Conservation (phyloP, 92 coral and sea anemone genomes). For the Palythoa grandis region DNA sequence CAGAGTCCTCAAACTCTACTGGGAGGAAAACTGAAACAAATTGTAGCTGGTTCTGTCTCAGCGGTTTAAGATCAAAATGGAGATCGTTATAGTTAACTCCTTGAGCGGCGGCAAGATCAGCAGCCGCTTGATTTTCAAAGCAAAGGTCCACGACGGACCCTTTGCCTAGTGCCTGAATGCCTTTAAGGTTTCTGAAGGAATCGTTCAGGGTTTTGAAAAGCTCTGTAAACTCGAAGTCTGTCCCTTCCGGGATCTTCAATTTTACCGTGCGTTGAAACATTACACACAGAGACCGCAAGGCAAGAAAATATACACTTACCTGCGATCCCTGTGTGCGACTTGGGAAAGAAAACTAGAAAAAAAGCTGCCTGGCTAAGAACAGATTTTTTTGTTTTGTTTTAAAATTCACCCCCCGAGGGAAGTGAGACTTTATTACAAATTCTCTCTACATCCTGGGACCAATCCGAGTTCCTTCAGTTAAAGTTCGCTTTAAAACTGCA, state of each 20-base stretch:
- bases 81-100: background rate
- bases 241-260: background rate
- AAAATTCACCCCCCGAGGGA: no score
- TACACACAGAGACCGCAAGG: no score
- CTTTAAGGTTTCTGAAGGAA: background rate
- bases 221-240: background rate
- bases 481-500: no score
- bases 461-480: no score
- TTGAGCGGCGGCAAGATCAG: background rate
- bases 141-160: background rate
- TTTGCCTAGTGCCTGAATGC: background rate
- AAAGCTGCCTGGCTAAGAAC: no score
- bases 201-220: background rate
- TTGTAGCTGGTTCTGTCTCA: background rate
- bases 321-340: background rate
- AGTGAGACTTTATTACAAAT: no score
- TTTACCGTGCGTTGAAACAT: background rate
- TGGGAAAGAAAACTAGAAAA: no score
- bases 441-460: no score
- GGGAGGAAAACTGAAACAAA: conserved; percentile 16
- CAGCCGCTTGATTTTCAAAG: background rate
- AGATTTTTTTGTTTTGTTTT: no score
- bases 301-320: no score
- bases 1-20: background rate
- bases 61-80: background rate